Base-by-base conservation (phyloP, 2,113 vertebrate species). In the Natator depressus region DNA sequence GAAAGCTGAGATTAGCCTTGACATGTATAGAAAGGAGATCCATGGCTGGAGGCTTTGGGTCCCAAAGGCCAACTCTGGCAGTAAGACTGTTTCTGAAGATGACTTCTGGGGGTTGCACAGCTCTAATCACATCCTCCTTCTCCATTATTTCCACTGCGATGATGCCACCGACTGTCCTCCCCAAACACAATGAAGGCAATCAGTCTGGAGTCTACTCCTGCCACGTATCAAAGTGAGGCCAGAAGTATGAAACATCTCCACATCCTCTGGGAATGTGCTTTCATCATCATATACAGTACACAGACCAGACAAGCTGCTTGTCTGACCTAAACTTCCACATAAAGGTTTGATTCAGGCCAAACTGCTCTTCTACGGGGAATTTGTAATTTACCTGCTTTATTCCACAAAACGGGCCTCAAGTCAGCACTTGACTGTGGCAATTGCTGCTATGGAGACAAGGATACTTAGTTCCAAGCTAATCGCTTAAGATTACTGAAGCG, bases 291-390 rank as follows among this genome's bases (percentile, higher is more conserved):
- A 38, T 4, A 10, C 22, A 55, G 16, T 27, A 42, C 50, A 84
- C 10, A 5, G 4, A 59, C 50, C 29, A 51, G 1, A 0, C 3
- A 0, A 76, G 49, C 49, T 7, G 11, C 31, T 27, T 0, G 0
- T 50, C 89, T 85, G 50, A 2, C 0, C 59, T 83, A 31, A 46
- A 51, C 20, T 9, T 83, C n/a, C 51, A 72, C 38, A 14, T 38
- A 59, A 89, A 38, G 42, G n/a, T 42, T 76, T 85, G n/a, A 24
- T 24, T 78, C 2, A 27, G 54, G 17, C 10, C 10, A 16, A 65
- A 51, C 25, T 57, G 62, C 6, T 2, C 25, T 59, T 53, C 12
- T 35, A 3, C 46, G 0, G 0, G 29, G 79, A 62, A 12, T 35
- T 42, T 75, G 24, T 46, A 14, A 31, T 59, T 84, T 87, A 81